Evolutionary conservation across 2,888 invertebrate genomes (phyloP).

Genomic region (Sesia apiformis): DNA sequence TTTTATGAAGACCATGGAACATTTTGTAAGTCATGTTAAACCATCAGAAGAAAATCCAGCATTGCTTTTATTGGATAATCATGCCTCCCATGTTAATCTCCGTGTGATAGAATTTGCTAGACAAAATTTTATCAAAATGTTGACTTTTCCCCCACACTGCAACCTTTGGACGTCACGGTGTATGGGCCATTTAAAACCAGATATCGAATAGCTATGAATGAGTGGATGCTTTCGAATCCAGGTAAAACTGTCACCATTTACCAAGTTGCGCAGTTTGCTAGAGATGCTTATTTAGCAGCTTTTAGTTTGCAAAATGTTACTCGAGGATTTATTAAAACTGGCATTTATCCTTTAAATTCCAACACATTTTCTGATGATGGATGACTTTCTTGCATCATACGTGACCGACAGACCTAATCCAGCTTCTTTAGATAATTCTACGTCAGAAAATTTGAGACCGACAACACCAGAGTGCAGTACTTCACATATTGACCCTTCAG

Average conservation of each 20-base stretch:
- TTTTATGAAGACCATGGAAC: constrained; percentile 13
- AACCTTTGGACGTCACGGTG: background rate
- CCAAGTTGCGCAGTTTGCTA: constrained; percentile 6
- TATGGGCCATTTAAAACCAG: background rate
- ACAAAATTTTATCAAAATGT: constrained; percentile 9
- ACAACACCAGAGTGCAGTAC: too few species aligned
- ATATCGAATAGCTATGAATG: constrained; percentile 8
- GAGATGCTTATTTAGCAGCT: constrained; percentile 8
- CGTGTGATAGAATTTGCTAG: constrained; percentile 11
- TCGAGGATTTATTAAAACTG: background rate
- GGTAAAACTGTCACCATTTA: constrained; percentile 12
- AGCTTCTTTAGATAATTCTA: too few species aligned
- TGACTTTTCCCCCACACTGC: constrained; percentile 10
- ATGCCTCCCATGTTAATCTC: constrained; percentile 12
- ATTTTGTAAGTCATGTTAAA: constrained; percentile 12
- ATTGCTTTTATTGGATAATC: constrained; percentile 13
- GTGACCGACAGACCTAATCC: too few species aligned
- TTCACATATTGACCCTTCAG: too few species aligned
- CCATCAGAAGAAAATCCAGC: constrained; percentile 13
- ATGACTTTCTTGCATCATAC: too few species aligned
- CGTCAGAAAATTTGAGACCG: too few species aligned
- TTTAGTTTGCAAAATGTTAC: constrained; percentile 10
- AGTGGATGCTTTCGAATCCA: constrained; percentile 11
- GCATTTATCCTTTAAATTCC: background rate
- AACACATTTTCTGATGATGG: too few species aligned